Evolutionary conservation across 2,797 vertebrate species (phyloP).

Genomic region (Sitta carolinensis): DNA sequence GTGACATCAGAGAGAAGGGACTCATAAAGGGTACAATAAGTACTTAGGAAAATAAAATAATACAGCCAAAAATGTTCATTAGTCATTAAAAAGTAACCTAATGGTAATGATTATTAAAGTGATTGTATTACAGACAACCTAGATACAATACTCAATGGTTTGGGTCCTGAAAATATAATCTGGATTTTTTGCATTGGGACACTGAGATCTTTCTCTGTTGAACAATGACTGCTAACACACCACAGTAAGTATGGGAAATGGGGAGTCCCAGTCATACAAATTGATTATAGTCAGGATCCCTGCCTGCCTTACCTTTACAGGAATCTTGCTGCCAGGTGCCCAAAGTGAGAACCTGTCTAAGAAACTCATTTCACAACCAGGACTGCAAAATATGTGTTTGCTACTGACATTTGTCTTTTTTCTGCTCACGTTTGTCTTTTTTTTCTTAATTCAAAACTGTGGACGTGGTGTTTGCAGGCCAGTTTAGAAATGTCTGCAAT

Average conservation of each 20-base stretch:
- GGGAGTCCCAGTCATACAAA: background rate
- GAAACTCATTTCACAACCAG: background rate
- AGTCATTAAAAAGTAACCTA: background rate
- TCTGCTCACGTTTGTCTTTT: background rate
- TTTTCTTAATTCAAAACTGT: slow-evolving; percentile 74
- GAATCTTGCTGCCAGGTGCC: background rate
- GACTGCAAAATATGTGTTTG: background rate
- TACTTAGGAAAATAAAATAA: background rate
- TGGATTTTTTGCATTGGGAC: background rate
- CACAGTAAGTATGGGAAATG: background rate
- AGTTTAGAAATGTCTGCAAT: slow-evolving; percentile 77
- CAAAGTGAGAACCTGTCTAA: background rate
- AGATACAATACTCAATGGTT: background rate
- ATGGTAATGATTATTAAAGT: background rate
- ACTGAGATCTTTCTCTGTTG: background rate
- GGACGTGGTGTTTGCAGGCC: slow-evolving; percentile 79
- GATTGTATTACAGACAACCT: background rate
- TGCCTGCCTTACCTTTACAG: background rate
- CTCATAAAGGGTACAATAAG: background rate
- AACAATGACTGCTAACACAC: background rate
- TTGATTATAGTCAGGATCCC: background rate
- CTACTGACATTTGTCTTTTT: accelerated
- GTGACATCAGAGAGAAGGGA: background rate
- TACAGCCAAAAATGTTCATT: background rate
- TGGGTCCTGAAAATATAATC: background rate